These are phyloP conservation scores for Micrasema minimum DNA, from an alignment of 1,140 invertebrate species.

Conservation along the genomic window DNA sequence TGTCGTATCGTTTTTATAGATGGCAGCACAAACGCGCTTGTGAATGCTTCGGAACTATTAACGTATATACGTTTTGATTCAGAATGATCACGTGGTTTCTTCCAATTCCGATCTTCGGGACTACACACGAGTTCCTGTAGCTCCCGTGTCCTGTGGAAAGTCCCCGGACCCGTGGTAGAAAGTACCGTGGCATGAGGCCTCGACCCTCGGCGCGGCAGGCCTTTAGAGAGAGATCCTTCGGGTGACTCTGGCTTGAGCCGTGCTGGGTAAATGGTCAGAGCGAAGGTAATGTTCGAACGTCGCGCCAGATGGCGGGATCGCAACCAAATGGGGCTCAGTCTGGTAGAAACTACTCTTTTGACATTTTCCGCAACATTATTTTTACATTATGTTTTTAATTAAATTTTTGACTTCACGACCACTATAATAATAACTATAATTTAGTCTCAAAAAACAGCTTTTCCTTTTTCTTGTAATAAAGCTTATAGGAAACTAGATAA, in stretches of 20 bases:
- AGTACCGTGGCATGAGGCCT: constrained; percentile 48
- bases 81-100: constrained; percentile 19
- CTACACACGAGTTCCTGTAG: constrained; percentile 41
- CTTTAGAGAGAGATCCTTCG: constrained; percentile 40
- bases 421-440: too few species aligned
- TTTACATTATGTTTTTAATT: constrained; percentile 17
- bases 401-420: too few species aligned
- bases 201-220: constrained; percentile 30
- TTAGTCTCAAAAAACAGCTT: too few species aligned
- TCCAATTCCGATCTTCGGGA: constrained; percentile 51
- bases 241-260: constrained; percentile 34
- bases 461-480: too few species aligned
- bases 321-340: constrained; percentile 54
- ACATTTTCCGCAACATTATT: constrained; percentile 11
- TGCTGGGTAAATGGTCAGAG: constrained; percentile 46
- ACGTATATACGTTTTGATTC: constrained; percentile 19
- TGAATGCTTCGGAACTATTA: background rate
- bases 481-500: too few species aligned
- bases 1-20: too few species aligned
- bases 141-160: constrained; percentile 51
- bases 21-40: constrained; percentile 12
- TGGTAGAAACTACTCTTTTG: constrained; percentile 42
- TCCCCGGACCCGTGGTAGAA: constrained; percentile 54
- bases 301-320: constrained; percentile 3
- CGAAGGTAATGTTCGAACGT: constrained; percentile 48